phyloP scores from a whole-genome alignment of 1,140 invertebrate genomes.

The Euura saliciscinereae region DNA sequence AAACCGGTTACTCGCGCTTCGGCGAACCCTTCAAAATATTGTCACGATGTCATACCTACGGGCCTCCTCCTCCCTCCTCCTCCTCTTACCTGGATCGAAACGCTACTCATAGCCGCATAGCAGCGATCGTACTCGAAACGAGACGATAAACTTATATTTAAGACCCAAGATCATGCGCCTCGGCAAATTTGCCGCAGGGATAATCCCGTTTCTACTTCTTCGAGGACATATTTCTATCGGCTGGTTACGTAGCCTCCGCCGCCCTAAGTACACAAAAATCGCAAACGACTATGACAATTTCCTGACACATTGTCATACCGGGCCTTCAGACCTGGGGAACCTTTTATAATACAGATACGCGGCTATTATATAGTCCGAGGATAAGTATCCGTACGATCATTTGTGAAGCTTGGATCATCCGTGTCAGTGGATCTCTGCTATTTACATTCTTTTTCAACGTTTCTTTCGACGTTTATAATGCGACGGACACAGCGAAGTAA shows the following conservation, averaged over 20 bases:
- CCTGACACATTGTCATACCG: background rate
- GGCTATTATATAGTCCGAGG: too few species aligned
- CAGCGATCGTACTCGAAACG: too few species aligned
- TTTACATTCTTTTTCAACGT: background rate
- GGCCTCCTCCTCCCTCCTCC: too few species aligned
- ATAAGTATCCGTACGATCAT: background rate
- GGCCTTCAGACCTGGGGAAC: background rate
- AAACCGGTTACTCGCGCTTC: slow-evolving; percentile 6
- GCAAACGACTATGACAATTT: background rate
- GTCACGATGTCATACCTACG: slow-evolving; percentile 7
- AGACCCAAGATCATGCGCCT: too few species aligned
- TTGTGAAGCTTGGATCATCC: background rate
- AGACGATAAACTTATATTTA: too few species aligned
- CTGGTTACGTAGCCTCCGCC: background rate
- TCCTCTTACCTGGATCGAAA: too few species aligned
- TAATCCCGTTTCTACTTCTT: background rate
- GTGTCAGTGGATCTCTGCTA: background rate
- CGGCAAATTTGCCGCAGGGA: too few species aligned
- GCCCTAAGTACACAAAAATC: background rate
- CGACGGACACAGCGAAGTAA: too few species aligned
- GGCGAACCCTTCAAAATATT: slow-evolving; percentile 7
- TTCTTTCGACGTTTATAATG: background rate
- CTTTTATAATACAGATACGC: background rate
- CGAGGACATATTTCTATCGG: background rate
- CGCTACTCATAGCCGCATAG: too few species aligned